A percentile compares a stretch with the other conserved stretches of the same genome.
These are phyloP conservation scores for Cosmopolites sordidus DNA, from an alignment of 2,888 invertebrate genomes.

Conservation along the genomic window DNA sequence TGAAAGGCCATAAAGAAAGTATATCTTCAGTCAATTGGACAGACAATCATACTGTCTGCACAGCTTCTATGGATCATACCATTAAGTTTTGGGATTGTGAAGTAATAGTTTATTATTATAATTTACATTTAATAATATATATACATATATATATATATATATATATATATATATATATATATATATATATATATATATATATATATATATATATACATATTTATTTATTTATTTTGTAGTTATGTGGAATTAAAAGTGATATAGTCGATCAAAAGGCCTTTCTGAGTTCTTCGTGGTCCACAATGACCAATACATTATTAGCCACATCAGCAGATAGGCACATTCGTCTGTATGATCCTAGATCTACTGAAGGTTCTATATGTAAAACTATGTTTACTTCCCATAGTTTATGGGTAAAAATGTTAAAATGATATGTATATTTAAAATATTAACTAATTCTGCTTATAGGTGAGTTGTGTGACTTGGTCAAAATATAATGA, in stretches of 20 bases:
- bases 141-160: background rate
- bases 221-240: constrained; percentile 39
- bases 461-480: constrained; percentile 23
- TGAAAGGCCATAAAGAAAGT: constrained; percentile 90
- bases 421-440: background rate
- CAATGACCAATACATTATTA: constrained; percentile 66
- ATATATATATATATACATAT: too few relatives aligned
- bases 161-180: background rate
- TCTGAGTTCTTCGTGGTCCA: constrained; percentile 81
- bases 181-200: constrained; percentile 1
- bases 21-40: constrained; percentile 84
- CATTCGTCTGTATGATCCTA: constrained; percentile 86
- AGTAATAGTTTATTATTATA: constrained; percentile 31
- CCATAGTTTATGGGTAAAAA: constrained; percentile 88
- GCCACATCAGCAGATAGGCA: constrained; percentile 90
- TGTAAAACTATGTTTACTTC: constrained; percentile 85
- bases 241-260: constrained; percentile 78
- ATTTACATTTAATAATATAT: background rate
- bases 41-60: constrained; percentile 70
- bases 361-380: constrained; percentile 80
- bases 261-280: constrained; percentile 87
- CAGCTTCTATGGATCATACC: constrained; percentile 94
- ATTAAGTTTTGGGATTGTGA: constrained; percentile 92
- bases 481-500: constrained; percentile 74
- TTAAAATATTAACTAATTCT: background rate